These are phyloP conservation scores for Nineta flava DNA, from an alignment of 2,888 invertebrate genomes.

Conservation along the genomic window DNA sequence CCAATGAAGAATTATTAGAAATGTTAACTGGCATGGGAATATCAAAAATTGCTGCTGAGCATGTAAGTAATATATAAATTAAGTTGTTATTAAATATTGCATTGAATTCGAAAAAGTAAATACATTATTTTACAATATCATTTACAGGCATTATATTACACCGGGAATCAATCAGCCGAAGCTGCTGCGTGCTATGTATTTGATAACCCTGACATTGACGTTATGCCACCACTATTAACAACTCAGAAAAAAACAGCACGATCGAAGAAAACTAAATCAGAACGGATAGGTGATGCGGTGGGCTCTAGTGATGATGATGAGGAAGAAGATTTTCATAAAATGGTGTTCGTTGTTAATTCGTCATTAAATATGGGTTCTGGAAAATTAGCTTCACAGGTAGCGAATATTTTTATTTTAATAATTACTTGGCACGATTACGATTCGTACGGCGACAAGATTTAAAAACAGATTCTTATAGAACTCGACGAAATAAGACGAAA, in stretches of 20 bases:
- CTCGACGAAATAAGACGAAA: too few species aligned
- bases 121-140: not conserved
- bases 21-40: constrained; percentile 29
- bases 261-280: constrained; percentile 11
- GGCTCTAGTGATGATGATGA: constrained; percentile 16
- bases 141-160: constrained; percentile 34
- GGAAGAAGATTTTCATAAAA: constrained; percentile 33
- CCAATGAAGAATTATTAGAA: constrained; percentile 26
- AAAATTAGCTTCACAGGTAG: constrained; percentile 40
- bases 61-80: constrained; percentile 18
- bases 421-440: not conserved
- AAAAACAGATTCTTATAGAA: too few species aligned
- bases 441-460: too few species aligned
- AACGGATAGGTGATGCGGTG: constrained; percentile 17
- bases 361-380: constrained; percentile 44
- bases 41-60: constrained; percentile 25
- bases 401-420: constrained; percentile 10
- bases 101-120: not conserved
- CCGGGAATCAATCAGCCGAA: constrained; percentile 35
- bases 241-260: constrained; percentile 6
- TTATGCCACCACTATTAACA: constrained; percentile 12
- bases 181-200: constrained; percentile 36
- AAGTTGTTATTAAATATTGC: not conserved
- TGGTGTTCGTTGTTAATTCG: constrained; percentile 46
- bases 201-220: constrained; percentile 27